Evolutionary conservation across 2,888 invertebrate genomes (phyloP).

Genomic region (Stenodema calcarata): DNA sequence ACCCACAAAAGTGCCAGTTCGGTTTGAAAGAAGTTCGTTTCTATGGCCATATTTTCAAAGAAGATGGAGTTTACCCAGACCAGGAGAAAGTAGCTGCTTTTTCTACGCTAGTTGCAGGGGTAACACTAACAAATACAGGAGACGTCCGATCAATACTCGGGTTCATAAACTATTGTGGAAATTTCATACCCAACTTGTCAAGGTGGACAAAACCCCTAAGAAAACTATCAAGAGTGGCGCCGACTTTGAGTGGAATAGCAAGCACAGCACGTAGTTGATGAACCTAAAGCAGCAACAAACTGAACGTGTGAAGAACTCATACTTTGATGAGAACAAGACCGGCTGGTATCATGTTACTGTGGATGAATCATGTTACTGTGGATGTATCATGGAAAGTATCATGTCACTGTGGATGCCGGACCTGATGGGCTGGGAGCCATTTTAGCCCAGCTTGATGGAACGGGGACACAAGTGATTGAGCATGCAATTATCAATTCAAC

Average conservation of each 20-base stretch:
- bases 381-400: too few relatives aligned
- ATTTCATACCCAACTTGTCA: not conserved
- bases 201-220: not conserved
- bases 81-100: not conserved
- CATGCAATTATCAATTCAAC: not conserved
- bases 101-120: not conserved
- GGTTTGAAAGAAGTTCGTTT: not conserved
- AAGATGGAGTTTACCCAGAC: not conserved
- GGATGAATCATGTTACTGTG: too few relatives aligned
- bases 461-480: not conserved
- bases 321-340: not conserved
- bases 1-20: too few relatives aligned
- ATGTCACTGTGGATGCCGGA: not conserved
- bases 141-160: not conserved
- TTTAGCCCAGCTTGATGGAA: not conserved
- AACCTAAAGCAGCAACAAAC: not conserved
- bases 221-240: not conserved
- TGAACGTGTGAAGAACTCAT: not conserved
- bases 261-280: not conserved
- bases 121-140: not conserved
- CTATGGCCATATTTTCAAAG: not conserved
- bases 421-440: too few relatives aligned
- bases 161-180: too few relatives aligned
- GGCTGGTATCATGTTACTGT: too few relatives aligned
- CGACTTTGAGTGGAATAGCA: not conserved